Evolutionary conservation across 2,797 vertebrate species (phyloP), one percentile per base, ranked within the genome.

Genomic region (Margarornis squamiger): DNA sequence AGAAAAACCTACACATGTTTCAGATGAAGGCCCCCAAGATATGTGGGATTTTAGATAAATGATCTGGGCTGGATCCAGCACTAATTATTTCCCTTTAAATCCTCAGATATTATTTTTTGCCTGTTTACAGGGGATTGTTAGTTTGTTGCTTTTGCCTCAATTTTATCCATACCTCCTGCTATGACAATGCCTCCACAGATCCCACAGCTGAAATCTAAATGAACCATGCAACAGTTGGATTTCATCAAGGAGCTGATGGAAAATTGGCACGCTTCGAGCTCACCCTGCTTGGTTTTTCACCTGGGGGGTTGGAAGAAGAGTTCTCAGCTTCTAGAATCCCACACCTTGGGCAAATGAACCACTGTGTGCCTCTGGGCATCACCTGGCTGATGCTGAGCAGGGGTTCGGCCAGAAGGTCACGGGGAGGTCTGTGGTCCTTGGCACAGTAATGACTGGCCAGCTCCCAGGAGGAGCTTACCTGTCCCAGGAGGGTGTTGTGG

Each of bases 21-120:
- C 73, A 95, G 43, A 93, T 78, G 49, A 88, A 86, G 88, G 62
- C 45, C 82, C 82, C 55, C 29, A 62, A 83, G 87, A 70, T 76
- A 86, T 2, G 17, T 57, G 52, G 67, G 67, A 67, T 83, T 88
- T 91, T 55, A 91, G 86, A 91, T 92, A 93, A 96, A 90, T 86
- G 78, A 41, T 76, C 72, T 90, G 89, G 26, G 36, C 30, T 81
- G 68, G 22, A n/a, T 86, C 75, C 91, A 94, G 54, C 18, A 1
- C 39, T 86, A 94, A 96, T 92, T 94, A 72, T 81, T 86, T 94
- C 70, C 38, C 49, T 88, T 87, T 86, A 92, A 92, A 89, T 74
- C 30, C 39, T 88, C 75, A 32, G 57, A 26, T 82, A 46, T 59
- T 62, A 12, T 23, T 24, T 36, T 21, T 3, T 1, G 3, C 8